Conservation (phyloP, 2,888 invertebrate genomes). For the Drosophila nr. medialis region DNA sequence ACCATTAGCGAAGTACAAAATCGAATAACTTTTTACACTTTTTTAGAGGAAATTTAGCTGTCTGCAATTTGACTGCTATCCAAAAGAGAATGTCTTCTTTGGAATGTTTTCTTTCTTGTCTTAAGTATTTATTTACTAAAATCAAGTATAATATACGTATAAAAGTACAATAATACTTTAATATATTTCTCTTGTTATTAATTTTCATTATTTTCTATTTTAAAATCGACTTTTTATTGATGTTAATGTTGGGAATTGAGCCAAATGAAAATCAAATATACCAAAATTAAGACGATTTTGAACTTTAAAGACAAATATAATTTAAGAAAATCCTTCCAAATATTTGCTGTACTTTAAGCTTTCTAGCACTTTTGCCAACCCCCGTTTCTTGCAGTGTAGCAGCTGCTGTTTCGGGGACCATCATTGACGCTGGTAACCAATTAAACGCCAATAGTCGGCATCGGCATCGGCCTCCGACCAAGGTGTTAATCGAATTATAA, state of each 20-base stretch:
- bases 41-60: too few relatives aligned
- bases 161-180: too few relatives aligned
- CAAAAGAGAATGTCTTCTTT: too few relatives aligned
- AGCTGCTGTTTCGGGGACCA: constrained; percentile 32
- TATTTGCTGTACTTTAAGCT: not conserved
- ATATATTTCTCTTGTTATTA: too few relatives aligned
- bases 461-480: constrained; percentile 36
- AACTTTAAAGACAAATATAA: not conserved
- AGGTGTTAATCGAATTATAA: constrained; percentile 77
- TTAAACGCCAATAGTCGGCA: constrained; percentile 72
- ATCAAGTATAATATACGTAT: too few relatives aligned
- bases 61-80: too few relatives aligned
- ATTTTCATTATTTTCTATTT: not conserved
- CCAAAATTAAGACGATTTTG: not conserved
- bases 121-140: too few relatives aligned
- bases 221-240: not conserved
- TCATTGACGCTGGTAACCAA: constrained; percentile 75
- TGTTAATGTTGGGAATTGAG: not conserved
- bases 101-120: too few relatives aligned
- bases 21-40: not conserved
- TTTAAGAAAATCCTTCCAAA: too few relatives aligned
- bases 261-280: not conserved
- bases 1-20: not conserved
- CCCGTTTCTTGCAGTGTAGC: constrained; percentile 1
- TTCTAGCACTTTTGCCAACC: not conserved